A percentile compares a stretch with the other conserved stretches of the same genome.
phyloP scores from a whole-genome alignment of 2,113 vertebrate species.

The Anser brachyrhynchus region DNA sequence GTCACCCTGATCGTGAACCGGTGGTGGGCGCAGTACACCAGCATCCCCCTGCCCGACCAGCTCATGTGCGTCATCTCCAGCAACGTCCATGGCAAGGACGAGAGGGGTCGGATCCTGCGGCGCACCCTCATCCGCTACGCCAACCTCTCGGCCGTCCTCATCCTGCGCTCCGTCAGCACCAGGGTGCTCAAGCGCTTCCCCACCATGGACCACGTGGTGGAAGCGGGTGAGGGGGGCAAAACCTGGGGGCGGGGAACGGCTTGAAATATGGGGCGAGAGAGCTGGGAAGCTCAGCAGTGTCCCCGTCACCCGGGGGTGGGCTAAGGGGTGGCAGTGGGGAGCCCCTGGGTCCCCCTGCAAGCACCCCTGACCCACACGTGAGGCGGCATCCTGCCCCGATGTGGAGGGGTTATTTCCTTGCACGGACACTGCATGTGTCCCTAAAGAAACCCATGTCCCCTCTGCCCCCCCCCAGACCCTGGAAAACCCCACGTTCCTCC shows the following conservation, averaged over 20 bases:
- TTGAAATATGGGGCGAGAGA: neutral
- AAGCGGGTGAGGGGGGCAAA: conserved; percentile 76
- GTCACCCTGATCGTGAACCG: conserved; percentile 87
- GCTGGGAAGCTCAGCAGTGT: neutral
- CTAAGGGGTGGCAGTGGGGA: neutral
- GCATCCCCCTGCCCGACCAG: conserved; percentile 90
- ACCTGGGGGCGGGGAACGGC: neutral
- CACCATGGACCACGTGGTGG: conserved; percentile 85
- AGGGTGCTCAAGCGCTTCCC: conserved; percentile 87
- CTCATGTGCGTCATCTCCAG: conserved; percentile 91
- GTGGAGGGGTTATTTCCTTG: neutral
- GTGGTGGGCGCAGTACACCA: conserved; percentile 94
- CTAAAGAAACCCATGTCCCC: neutral
- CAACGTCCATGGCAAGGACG: conserved; percentile 85
- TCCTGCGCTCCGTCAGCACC: conserved; percentile 89
- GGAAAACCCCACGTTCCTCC: rapidly evolving
- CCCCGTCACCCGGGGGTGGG: neutral
- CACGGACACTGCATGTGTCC: neutral
- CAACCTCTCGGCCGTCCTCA: conserved; percentile 87
- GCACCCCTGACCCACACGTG: neutral
- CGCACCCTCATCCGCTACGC: conserved; percentile 87
- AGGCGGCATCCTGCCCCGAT: neutral
- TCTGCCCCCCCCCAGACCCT: neutral
- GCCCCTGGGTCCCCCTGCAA: neutral
- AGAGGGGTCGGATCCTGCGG: conserved; percentile 83